Evolutionary conservation across 2,797 vertebrate genomes (phyloP).

Genomic region (Halcyon smyrnensis): DNA sequence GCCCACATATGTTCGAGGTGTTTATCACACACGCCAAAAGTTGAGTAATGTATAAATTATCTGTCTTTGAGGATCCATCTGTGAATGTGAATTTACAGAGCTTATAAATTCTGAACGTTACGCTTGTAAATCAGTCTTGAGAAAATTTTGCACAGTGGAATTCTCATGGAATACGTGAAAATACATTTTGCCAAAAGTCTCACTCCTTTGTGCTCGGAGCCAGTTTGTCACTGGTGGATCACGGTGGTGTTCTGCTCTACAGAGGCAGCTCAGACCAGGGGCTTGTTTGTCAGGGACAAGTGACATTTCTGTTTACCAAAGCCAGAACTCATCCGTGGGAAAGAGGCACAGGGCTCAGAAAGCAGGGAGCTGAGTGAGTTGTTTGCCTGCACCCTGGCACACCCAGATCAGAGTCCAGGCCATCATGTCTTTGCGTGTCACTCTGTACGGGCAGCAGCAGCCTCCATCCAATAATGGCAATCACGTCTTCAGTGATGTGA

Average conservation of each 20-base stretch:
- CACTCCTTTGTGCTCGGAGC: not conserved
- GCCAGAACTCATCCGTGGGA: not conserved
- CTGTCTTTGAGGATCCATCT: not conserved
- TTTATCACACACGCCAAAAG: not conserved
- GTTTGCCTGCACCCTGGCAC: not conserved
- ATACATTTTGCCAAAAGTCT: not conserved
- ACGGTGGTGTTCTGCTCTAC: rapidly evolving
- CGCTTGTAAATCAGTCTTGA: not conserved
- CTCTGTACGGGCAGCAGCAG: not conserved
- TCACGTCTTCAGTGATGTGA: not conserved
- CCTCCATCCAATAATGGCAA: not conserved
- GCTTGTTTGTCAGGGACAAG: rapidly evolving
- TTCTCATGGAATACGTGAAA: not conserved
- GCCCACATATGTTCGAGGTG: not conserved
- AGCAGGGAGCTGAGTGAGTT: not conserved
- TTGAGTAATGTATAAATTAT: not conserved
- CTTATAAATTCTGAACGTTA: not conserved
- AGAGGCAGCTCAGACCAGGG: not conserved
- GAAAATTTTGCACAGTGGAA: not conserved
- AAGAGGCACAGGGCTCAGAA: not conserved
- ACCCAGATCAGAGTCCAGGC: conserved; percentile 57
- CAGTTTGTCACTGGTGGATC: not conserved
- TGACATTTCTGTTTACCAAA: not conserved
- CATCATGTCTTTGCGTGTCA: rapidly evolving
- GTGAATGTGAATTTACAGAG: not conserved